A percentile compares a stretch with the other conserved stretches of the same genome.
These are phyloP conservation scores for Hyles vespertilio DNA, from an alignment of 1,140 invertebrate genomes.

Conservation along the genomic window DNA sequence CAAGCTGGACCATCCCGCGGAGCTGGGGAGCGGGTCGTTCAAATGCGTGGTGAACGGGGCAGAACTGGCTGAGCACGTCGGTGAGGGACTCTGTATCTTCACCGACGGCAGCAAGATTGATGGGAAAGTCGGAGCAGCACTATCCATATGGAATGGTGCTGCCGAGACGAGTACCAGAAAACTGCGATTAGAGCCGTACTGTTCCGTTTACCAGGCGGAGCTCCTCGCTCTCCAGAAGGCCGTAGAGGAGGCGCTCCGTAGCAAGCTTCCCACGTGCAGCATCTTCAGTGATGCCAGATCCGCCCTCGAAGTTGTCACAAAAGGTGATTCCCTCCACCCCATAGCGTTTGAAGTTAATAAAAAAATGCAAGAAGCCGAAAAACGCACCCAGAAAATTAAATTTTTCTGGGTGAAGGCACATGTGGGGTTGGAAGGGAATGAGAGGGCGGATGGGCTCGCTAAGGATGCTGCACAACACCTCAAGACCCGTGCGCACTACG, in stretches of 20 bases:
- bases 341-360: too few species aligned
- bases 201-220: constrained; percentile 33
- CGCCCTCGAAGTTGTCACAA: constrained; percentile 15
- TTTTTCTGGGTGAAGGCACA: background rate
- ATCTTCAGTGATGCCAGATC: constrained; percentile 25
- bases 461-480: background rate
- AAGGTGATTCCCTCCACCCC: too few species aligned
- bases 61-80: constrained; percentile 2
- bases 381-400: background rate
- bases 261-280: background rate
- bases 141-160: too few species aligned
- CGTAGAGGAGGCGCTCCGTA: background rate
- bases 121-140: too few species aligned
- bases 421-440: background rate
- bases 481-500: background rate
- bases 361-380: too few species aligned
- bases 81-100: constrained; percentile 9
- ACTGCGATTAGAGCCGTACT: background rate
- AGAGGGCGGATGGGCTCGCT: background rate
- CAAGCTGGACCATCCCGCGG: constrained; percentile 10
- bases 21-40: constrained; percentile 3
- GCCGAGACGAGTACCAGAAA: too few species aligned
- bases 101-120: constrained; percentile 8
- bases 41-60: constrained; percentile 8
- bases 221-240: constrained; percentile 6